Evolutionary conservation across 1,140 invertebrate species (phyloP).

Genomic region (Kradibia gibbosae): DNA sequence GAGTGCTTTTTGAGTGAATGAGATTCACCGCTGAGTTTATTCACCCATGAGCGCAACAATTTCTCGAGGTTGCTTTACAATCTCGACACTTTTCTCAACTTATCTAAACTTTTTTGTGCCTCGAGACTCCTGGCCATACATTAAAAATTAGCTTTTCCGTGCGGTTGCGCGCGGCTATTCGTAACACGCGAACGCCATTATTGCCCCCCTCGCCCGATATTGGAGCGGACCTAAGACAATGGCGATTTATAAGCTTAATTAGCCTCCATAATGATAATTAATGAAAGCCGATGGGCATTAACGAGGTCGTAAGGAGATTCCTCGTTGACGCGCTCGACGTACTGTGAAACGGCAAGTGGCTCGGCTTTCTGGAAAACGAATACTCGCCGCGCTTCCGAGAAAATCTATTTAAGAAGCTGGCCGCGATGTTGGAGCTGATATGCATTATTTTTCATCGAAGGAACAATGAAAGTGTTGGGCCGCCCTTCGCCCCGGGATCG

Average conservation of each 20-base stretch:
- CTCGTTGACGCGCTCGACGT: not conserved
- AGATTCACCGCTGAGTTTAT: conserved; percentile 22
- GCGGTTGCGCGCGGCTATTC: not conserved
- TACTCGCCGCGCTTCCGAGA: not conserved
- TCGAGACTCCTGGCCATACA: no score
- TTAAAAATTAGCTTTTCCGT: not conserved
- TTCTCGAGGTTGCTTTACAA: conserved; percentile 1
- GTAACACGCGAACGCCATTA: not conserved
- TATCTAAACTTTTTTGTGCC: not conserved
- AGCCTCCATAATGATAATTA: not conserved
- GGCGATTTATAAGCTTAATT: not conserved
- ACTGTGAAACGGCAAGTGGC: not conserved
- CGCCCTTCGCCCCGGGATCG: not conserved
- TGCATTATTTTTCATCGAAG: not conserved
- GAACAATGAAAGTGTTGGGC: not conserved
- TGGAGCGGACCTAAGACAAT: not conserved
- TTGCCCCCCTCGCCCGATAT: not conserved
- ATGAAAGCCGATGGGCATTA: not conserved
- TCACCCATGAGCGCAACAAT: conserved; percentile 21
- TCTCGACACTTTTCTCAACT: not conserved
- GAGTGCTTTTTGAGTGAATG: conserved; percentile 6
- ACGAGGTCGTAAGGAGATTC: not conserved
- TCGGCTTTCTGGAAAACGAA: not conserved
- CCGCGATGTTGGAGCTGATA: not conserved
- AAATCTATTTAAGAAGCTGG: conserved; percentile 17